Base-by-base conservation (phyloP, 2,888 invertebrate genomes). In the Cephus rjabovi region DNA sequence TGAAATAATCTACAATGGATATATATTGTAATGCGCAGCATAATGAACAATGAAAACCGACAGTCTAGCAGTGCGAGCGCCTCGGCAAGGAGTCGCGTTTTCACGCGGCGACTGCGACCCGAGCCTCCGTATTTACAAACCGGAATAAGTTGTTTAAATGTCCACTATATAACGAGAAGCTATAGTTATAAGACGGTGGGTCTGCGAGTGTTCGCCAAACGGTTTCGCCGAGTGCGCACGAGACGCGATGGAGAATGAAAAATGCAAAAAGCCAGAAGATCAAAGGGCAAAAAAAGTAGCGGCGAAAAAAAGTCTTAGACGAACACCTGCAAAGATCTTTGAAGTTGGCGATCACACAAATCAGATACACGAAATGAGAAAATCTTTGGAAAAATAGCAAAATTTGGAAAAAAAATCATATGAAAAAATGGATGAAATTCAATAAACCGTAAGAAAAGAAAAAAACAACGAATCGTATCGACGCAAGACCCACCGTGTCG, bases 71-170 rank as follows among this genome's bases (percentile, higher is more conserved):
- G 91, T 90, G 91, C 91, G 91, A 91, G 91, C 90, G 90, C 90
- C 90, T 91, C 90, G 90, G 90, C 89, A 86, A 86, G 85, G 87
- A 84, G 81, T 85, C 84, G 90, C 88, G 91, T 90, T 83, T 88
- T 90, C 90, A 89, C 90, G 90, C 89, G 87, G 83, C 87, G 87
- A 86, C 84, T 84, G 84, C 82, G 86, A 83, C 89, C 90, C 76
- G 91, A 90, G 91, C 90, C 91, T 91, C 91, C 91, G 91, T 91
- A 90, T 79, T 91, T 91, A 91, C 90, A 91, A 91, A 91, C 91
- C 91, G 91, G 91, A 91, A 91, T 91, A 91, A 91, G 91, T 91
- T 91, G 89, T 91, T 91, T 91, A 85, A 91, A 91, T 91, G 90
- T 91, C 91, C 91, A 91, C 88, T 91, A 90, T 90, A 90, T 90